Percentiles rank a stretch among this genome's conserved stretches.
Evolutionary conservation across 2,113 vertebrate genomes (phyloP).

Genomic region (Tenrec ecaudatus): DNA sequence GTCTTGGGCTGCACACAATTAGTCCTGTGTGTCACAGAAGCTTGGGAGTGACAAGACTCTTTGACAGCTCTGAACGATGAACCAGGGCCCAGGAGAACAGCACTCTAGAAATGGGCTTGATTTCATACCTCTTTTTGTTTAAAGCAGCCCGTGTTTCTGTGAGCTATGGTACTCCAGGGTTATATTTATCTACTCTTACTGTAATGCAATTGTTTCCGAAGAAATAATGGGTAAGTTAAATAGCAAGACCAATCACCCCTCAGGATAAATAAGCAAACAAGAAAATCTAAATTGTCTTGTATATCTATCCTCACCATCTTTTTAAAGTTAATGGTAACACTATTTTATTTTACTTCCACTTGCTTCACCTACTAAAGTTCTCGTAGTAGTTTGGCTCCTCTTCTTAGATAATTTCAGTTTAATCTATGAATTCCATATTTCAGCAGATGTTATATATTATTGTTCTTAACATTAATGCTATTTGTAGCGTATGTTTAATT

Average conservation of each 20-base stretch:
- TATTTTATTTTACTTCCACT: neutral
- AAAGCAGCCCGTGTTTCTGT: constrained; percentile 74
- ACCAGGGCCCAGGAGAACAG: constrained; percentile 76
- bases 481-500: constrained; percentile 45
- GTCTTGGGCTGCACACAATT: constrained; percentile 82
- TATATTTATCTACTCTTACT: constrained; percentile 68
- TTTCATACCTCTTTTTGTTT: constrained; percentile 75
- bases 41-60: constrained; percentile 79
- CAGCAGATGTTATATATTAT: constrained; percentile 21
- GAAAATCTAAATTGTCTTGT: constrained; percentile 50
- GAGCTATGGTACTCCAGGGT: constrained; percentile 65
- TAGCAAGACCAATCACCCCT: constrained; percentile 52
- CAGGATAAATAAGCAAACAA: constrained; percentile 59
- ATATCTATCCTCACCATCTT: too few species aligned
- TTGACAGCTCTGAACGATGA: constrained; percentile 80
- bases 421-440: constrained; percentile 45
- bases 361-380: neutral
- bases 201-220: constrained; percentile 72
- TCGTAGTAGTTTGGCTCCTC: neutral
- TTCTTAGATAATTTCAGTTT: constrained; percentile 58
- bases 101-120: constrained; percentile 76
- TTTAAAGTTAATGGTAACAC: too few species aligned
- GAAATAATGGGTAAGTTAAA: constrained; percentile 73
- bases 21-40: constrained; percentile 78
- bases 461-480: constrained; percentile 34